These are phyloP conservation scores for Poeciliopsis paucimaculata DNA, from an alignment of 2,797 vertebrate species.

Conservation along the genomic window DNA sequence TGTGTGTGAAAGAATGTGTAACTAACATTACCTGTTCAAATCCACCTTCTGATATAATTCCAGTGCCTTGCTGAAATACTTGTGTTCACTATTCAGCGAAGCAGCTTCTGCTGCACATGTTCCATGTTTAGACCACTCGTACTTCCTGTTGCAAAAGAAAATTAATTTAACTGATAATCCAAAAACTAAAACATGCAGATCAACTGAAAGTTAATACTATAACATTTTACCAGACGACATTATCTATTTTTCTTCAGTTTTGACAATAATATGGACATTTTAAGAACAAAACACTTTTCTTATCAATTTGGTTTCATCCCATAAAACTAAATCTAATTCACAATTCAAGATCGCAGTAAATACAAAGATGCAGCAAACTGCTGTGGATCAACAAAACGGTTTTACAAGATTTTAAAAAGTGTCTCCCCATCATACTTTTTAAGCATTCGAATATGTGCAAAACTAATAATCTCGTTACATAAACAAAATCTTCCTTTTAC, in stretches of 20 bases:
- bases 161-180: too few relatives aligned
- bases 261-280: not conserved
- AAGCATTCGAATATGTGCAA: too few relatives aligned
- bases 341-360: not conserved
- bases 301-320: not conserved
- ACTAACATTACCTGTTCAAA: constrained; percentile 81
- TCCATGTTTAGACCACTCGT: constrained; percentile 96
- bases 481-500: too few relatives aligned
- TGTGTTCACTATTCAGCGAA: constrained; percentile 86
- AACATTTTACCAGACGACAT: not conserved
- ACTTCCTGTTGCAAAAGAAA: constrained; percentile 82
- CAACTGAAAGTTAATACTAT: not conserved
- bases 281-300: not conserved
- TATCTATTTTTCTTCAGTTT: not conserved
- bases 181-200: not conserved
- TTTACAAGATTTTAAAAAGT: too few relatives aligned
- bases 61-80: constrained; percentile 92
- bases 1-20: not conserved
- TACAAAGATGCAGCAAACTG: too few relatives aligned
- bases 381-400: too few relatives aligned
- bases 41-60: constrained; percentile 86
- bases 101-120: constrained; percentile 90
- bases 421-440: too few relatives aligned
- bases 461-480: too few relatives aligned
- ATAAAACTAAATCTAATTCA: not conserved